A percentile compares a stretch with the other conserved stretches of the same genome.
phyloP scores from a whole-genome alignment of 2,888 invertebrate genomes.

The Leuctra nigra region DNA sequence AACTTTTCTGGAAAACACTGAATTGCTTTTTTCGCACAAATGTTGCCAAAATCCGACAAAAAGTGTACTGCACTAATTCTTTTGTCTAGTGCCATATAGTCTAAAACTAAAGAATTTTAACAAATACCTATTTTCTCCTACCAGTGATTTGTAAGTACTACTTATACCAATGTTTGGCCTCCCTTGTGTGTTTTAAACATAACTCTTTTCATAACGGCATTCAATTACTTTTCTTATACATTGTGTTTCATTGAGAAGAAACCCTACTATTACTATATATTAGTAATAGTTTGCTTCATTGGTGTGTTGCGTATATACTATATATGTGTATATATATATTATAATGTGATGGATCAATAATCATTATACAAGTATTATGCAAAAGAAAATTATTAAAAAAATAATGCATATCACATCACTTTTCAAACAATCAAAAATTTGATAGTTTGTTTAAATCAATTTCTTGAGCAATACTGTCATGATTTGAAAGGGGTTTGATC shows the following conservation, averaged over 20 bases:
- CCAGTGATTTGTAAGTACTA: no score
- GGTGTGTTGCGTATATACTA: background rate
- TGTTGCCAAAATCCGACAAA: slow-evolving; percentile 11
- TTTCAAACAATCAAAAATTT: slow-evolving; percentile 12
- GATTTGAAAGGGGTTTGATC: background rate
- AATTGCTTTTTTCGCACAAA: slow-evolving; percentile 11
- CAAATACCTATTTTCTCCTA: slow-evolving; percentile 5
- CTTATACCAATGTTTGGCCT: no score
- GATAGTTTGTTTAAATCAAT: slow-evolving; percentile 3
- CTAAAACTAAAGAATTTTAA: slow-evolving; percentile 2
- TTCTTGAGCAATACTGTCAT: background rate
- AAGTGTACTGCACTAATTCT: slow-evolving; percentile 1
- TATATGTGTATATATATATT: background rate
- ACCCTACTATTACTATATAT: no score
- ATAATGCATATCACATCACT: slow-evolving; percentile 18
- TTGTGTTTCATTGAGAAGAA: no score
- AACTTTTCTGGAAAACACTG: slow-evolving; percentile 5
- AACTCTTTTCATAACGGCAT: no score
- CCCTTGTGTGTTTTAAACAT: no score
- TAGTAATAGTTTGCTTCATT: slow-evolving; percentile 5
- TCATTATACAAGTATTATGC: slow-evolving; percentile 1
- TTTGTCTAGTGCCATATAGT: slow-evolving; percentile 15
- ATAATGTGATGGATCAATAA: slow-evolving; percentile 9
- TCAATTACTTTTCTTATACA: no score
- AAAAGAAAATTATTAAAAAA: slow-evolving; percentile 3